Evolutionary conservation across 2,797 vertebrate genomes (phyloP), one percentile per base, ranked within the genome.

Genomic region (Hyperoplus lanceolatus): DNA sequence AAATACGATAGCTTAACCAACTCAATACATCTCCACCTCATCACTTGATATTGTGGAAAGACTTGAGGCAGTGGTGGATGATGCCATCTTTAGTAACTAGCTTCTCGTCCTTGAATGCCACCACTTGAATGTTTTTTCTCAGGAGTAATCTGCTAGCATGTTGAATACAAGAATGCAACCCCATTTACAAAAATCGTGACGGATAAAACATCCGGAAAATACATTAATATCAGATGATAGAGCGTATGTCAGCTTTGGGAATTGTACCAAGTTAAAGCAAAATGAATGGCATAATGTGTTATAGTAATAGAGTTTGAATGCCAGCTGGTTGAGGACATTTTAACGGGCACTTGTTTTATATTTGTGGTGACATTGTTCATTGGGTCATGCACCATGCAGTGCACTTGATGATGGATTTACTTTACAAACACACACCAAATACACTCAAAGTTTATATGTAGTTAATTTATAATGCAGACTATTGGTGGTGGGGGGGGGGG

Each of bases 361-460:
- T 70, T 85, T 46, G 70, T 73, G 71, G 71, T 56, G 77, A 83
- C 90, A 84, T 79, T 91, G 81, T 89, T 76, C 86, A 71, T 46
- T 54, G 81, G 38, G 66, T 61, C 43, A 3, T 71, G 84, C 68
- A 67, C 65, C 59, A 74, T 63, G 59, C 70, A 73, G 63, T 29
- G 38, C 70, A 11, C 46, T 73, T 69, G 80, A 64, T 61, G 60
- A 53, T 16, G 45, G 54, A 59, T 48, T 46, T 67, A 6, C 14
- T 73, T 21, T 8, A 29, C 54, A 42, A 0, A 56, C 42, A 58
- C 59, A 58, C 62, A 60, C 43, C 29, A 29, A 29, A 45, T 36
- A 8, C 6, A 7, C n/a, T 16, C 51, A 56, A 5, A 58, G 45
- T 58, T 69, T 69, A 16, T 43, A 13, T 49, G 41, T 48, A 8